Conservation (phyloP, 2,113 vertebrate species). For the Spermophilus dauricus region DNA sequence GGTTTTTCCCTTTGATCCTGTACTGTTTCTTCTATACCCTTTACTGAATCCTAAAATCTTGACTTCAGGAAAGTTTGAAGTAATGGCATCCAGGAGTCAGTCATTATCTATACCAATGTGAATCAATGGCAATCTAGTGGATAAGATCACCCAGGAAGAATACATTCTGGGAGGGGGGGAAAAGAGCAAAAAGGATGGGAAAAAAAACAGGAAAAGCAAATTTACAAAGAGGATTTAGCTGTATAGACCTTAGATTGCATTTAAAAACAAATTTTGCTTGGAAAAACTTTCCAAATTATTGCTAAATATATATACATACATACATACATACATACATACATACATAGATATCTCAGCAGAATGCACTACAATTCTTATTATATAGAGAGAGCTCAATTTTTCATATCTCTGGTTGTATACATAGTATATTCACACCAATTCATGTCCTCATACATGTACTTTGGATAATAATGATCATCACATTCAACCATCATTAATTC, state of each 20-base stretch:
- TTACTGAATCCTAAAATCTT: not conserved
- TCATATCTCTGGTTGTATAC: too few relatives aligned
- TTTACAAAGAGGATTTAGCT: not conserved
- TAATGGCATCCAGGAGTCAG: not conserved
- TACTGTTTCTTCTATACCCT: not conserved
- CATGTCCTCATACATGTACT: too few relatives aligned
- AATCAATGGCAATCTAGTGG: not conserved
- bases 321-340: too few relatives aligned
- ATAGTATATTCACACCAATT: too few relatives aligned
- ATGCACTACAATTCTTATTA: too few relatives aligned
- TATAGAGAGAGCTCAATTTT: too few relatives aligned
- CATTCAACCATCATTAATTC: too few relatives aligned
- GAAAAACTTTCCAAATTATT: not conserved
- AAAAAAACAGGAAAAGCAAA: not conserved
- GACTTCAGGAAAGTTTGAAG: not conserved
- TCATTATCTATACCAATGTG: not conserved
- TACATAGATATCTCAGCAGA: too few relatives aligned
- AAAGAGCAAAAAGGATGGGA: not conserved
- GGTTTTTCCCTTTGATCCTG: not conserved
- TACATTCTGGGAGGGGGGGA: not conserved
- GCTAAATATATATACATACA: not conserved
- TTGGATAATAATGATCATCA: too few relatives aligned
- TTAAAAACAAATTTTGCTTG: not conserved
- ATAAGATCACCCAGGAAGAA: not conserved
- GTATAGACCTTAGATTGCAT: not conserved